phyloP scores from a whole-genome alignment of 2,797 vertebrate genomes.

The Knipowitschia caucasica region DNA sequence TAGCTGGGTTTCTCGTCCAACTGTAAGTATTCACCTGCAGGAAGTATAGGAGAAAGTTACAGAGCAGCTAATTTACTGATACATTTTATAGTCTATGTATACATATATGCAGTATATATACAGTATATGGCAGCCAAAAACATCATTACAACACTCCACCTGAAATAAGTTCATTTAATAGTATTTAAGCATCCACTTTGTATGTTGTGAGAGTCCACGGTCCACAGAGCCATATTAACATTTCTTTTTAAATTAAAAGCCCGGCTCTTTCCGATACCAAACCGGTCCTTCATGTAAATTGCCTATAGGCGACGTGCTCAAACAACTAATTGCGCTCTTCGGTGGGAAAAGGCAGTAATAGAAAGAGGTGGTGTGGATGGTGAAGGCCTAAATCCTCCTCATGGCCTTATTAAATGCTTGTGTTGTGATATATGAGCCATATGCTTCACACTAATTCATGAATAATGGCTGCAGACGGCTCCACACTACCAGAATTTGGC shows the following conservation, averaged over 20 bases:
- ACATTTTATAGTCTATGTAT: too few species aligned
- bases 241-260: background rate
- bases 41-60: too few species aligned
- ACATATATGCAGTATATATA: too few species aligned
- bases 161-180: too few species aligned
- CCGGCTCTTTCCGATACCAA: background rate
- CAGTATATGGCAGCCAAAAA: too few species aligned
- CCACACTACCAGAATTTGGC: slow-evolving; percentile 1
- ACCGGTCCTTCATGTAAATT: background rate
- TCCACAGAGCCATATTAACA: background rate
- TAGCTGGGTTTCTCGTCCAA: too few species aligned
- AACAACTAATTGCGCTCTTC: slow-evolving; percentile 11
- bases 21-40: too few species aligned
- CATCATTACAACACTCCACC: too few species aligned
- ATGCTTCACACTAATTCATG: background rate
- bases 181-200: too few species aligned
- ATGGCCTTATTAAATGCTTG: background rate
- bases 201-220: background rate
- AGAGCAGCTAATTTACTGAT: too few species aligned
- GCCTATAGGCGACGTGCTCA: slow-evolving; percentile 7
- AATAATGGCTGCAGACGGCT: slow-evolving; percentile 2
- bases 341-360: background rate
- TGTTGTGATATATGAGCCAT: background rate
- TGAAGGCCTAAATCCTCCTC: background rate
- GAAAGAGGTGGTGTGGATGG: background rate